Base-by-base conservation (phyloP, 2,888 invertebrate genomes). In the Cerastis rubricosa region DNA sequence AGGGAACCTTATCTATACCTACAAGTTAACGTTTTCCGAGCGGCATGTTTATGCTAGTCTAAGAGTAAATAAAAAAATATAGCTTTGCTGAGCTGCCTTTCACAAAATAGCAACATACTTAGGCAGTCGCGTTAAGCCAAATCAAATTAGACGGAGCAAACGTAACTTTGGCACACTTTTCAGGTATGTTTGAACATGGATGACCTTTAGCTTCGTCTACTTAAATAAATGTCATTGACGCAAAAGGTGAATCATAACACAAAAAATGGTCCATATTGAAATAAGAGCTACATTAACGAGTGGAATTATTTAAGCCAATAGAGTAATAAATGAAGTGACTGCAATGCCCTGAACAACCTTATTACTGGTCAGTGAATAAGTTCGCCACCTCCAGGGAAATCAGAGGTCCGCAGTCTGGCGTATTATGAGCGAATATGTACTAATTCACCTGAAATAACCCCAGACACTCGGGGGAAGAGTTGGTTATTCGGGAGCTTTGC, bases 321-420 rank as follows among this genome's bases (percentile, higher is more conserved):
- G 5, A 77, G 29, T 70, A 51, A 49, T 69, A 70, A 74, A 74
- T 84, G 29, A 65, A 84, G 61, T 54, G 47, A 25, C 61, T 81
- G 74, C 81, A 67, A 51, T 64, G 59, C 67, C 63, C 54, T 29
- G 61, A 19, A 63, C 59, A 72, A 70, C 70, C 54, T 80, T 66
- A 81, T 81, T 72, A 83, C 78, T 54, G 85, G 83, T 73, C 85
- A 85, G 67, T 76, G 85, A 76, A 76, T 64, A 83, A 85, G 72
- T 82, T 49, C 22, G 47, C 12, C 8, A 67, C 64, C 83, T 63
- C 85, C 11, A 40, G 83, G 85, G 83, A 83, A 83, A 83, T 83
- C 85, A 85, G 59, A 35, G 22, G 43, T 76, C 40, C 85, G 63
- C 77, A 82, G 77, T 66, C 45, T 45, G 49, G 7, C 6, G 40